phyloP scores from a whole-genome alignment of 2,888 invertebrate species.

The Drosophila mimica region DNA sequence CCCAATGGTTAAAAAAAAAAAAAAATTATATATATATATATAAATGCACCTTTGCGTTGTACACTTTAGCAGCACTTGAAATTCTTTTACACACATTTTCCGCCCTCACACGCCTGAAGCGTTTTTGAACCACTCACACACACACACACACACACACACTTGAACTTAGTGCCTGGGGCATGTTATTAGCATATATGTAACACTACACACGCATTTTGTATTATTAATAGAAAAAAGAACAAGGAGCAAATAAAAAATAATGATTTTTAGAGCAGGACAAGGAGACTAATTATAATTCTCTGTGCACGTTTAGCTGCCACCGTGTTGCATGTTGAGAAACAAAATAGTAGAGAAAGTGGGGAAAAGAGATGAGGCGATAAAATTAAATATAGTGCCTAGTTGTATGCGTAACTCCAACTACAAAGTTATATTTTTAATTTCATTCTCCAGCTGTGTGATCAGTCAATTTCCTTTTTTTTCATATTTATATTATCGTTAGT shows the following conservation, averaged over 20 bases:
- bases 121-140: conserved; percentile 46
- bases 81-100: conserved; percentile 51
- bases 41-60: conserved; percentile 33
- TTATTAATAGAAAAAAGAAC: conserved; percentile 15
- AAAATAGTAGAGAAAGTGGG: neutral
- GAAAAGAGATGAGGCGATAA: neutral
- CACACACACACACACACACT: conserved; percentile 16
- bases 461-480: too few species aligned
- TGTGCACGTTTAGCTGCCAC: conserved; percentile 10
- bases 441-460: neutral
- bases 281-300: conserved; percentile 41
- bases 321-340: neutral
- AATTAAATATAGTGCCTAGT: conserved; percentile 29
- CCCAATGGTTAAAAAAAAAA: conserved; percentile 35
- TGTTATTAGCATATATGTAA: conserved; percentile 60
- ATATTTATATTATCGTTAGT: neutral
- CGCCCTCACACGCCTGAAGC: conserved; percentile 61
- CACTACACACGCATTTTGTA: conserved; percentile 58
- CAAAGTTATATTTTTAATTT: conserved; percentile 7
- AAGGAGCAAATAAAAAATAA: conserved; percentile 50
- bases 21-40: conserved; percentile 12
- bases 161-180: conserved; percentile 28
- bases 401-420: conserved; percentile 5
- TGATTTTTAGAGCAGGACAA: conserved; percentile 65
- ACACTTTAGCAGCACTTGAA: conserved; percentile 61